phyloP scores from a whole-genome alignment of 2,113 vertebrate genomes.

The Ctenomys sociabilis region DNA sequence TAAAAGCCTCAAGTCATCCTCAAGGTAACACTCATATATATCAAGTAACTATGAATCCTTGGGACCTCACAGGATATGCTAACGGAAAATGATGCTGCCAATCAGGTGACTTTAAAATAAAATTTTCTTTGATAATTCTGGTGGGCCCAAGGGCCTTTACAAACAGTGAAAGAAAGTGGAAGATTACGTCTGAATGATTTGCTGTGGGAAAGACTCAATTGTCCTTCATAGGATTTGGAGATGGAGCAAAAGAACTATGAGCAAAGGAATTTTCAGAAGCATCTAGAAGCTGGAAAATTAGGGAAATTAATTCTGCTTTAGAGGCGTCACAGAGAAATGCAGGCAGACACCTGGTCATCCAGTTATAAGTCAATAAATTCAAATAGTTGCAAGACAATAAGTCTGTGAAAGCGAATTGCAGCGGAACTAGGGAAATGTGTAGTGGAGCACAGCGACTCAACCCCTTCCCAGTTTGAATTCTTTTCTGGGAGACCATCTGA shows the following conservation, averaged over 20 bases:
- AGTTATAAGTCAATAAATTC: neutral
- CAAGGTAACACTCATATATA: neutral
- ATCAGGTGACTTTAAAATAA: neutral
- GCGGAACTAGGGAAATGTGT: neutral
- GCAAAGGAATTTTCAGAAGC: neutral
- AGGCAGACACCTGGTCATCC: neutral
- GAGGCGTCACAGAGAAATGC: neutral
- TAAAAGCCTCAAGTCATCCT: neutral
- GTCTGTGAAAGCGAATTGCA: neutral
- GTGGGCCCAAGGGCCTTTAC: neutral
- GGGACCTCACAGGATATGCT: neutral
- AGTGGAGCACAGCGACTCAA: neutral
- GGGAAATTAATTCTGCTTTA: neutral
- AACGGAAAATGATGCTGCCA: neutral
- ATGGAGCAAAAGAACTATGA: neutral
- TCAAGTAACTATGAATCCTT: neutral
- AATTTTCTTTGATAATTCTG: neutral
- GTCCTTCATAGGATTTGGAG: neutral
- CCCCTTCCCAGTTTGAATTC: neutral
- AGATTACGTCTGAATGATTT: neutral
- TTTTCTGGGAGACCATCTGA: slow-evolving; percentile 42
- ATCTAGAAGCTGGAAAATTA: neutral
- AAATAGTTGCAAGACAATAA: neutral
- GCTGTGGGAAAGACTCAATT: neutral
- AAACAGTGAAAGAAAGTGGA: neutral